A percentile compares a stretch with the other conserved stretches of the same genome.
phyloP scores from a whole-genome alignment of 64 coral and sea anemone species.

The Trachythela sp. region DNA sequence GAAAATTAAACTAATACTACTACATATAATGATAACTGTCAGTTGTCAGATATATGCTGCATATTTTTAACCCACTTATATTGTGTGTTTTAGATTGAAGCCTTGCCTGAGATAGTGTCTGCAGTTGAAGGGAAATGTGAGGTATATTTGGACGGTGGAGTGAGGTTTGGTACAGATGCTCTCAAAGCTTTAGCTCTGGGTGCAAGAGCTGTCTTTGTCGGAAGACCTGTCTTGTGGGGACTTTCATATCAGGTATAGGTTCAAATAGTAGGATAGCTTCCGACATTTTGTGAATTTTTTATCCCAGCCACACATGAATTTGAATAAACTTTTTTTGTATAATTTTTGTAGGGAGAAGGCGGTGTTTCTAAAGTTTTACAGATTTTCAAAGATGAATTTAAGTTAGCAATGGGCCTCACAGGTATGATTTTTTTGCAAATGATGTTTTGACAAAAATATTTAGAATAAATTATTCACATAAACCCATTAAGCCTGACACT shows the following conservation, averaged over 20 bases:
- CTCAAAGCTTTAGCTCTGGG: conserved; percentile 63
- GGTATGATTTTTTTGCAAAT: not conserved
- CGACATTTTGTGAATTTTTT: not conserved
- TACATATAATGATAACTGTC: too few species aligned
- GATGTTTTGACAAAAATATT: too few species aligned
- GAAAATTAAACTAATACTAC: too few species aligned
- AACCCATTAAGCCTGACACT: too few species aligned
- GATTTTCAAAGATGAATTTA: not conserved
- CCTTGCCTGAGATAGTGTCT: conserved; percentile 51
- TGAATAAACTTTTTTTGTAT: too few species aligned
- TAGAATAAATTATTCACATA: too few species aligned
- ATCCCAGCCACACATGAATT: not conserved
- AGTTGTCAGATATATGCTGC: too few species aligned
- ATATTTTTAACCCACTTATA: too few species aligned
- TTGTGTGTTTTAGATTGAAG: conserved; percentile 52
- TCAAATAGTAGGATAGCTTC: too few species aligned
- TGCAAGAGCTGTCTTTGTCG: conserved; percentile 61
- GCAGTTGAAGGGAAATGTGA: conserved; percentile 49
- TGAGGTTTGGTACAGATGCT: conserved; percentile 63
- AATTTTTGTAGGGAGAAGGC: not conserved
- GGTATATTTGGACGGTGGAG: conserved; percentile 58
- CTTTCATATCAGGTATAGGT: conserved; percentile 62
- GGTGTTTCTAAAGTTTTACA: not conserved
- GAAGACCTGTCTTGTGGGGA: conserved; percentile 58
- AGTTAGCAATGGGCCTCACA: not conserved